Conservation (phyloP, 1,140 invertebrate species). For the Euura saliciscinereae region DNA sequence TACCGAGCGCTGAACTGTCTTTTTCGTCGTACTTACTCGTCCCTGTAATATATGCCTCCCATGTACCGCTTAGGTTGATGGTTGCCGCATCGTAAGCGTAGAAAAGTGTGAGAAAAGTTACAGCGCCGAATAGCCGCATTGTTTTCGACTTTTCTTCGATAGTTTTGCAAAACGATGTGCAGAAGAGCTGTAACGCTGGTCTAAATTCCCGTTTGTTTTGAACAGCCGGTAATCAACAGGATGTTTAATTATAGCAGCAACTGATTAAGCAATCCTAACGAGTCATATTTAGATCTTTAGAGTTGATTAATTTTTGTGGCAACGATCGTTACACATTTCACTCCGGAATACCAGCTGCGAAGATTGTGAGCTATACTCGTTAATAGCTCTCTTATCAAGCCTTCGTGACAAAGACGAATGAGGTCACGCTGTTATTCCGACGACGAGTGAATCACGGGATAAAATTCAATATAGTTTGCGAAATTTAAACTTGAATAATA, state of each 20-base stretch:
- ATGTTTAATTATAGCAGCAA: no score
- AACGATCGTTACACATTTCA: background rate
- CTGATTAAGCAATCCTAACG: no score
- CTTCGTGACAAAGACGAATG: background rate
- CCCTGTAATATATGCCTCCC: background rate
- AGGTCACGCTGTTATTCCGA: background rate
- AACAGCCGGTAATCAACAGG: no score
- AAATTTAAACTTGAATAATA: background rate
- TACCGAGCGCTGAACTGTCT: background rate
- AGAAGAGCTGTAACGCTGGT: no score
- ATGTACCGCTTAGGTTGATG: background rate
- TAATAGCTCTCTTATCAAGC: background rate
- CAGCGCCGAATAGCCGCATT: no score
- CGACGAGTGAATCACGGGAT: background rate
- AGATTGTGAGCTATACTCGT: background rate
- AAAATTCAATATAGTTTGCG: background rate
- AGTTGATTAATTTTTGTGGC: no score
- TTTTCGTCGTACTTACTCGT: background rate
- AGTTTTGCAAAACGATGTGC: no score
- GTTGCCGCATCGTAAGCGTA: background rate
- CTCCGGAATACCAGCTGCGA: background rate
- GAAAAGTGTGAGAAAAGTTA: background rate
- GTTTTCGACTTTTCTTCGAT: no score
- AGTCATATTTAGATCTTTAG: no score
- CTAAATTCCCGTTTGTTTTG: no score